phyloP scores from a whole-genome alignment of 1,140 invertebrate genomes.

The Lasaia peninsularis region DNA sequence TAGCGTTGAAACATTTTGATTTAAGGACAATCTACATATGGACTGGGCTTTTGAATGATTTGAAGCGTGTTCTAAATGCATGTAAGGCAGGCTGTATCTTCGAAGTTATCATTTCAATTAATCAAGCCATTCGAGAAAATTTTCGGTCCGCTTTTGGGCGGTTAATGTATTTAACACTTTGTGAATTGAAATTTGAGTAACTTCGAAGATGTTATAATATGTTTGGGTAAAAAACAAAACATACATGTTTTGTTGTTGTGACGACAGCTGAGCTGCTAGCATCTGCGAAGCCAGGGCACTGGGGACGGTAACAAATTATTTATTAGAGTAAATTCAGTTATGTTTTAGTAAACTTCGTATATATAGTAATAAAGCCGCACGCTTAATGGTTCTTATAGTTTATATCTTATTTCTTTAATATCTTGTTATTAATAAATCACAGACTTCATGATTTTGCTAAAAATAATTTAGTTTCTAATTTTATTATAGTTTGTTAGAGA shows the following conservation, averaged over 20 bases:
- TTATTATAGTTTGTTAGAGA: too few relatives aligned
- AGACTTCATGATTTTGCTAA: too few relatives aligned
- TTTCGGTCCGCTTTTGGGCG: conserved; percentile 10
- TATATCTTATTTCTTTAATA: background rate
- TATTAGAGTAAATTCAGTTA: conserved; percentile 46
- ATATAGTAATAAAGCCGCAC: conserved; percentile 49
- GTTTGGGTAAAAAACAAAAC: conserved; percentile 71
- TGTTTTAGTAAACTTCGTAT: conserved; percentile 16
- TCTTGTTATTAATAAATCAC: too few relatives aligned
- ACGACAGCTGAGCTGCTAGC: conserved; percentile 92
- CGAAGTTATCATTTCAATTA: conserved; percentile 50
- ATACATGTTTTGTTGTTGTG: conserved; percentile 94
- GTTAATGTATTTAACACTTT: background rate
- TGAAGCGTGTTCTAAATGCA: conserved; percentile 70
- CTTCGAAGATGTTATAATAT: conserved; percentile 44
- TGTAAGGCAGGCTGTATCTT: conserved; percentile 53
- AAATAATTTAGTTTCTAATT: too few relatives aligned
- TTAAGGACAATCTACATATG: conserved; percentile 68
- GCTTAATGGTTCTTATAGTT: conserved; percentile 28
- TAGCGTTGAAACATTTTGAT: conserved; percentile 75
- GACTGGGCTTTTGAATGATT: conserved; percentile 43
- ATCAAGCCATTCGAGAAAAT: conserved; percentile 23
- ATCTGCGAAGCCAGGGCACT: conserved; percentile 97
- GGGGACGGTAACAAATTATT: conserved; percentile 80
- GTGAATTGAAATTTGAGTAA: conserved; percentile 37